These are phyloP conservation scores for Catagonus wagneri DNA, from an alignment of 2,113 vertebrate species.

Conservation along the genomic window DNA sequence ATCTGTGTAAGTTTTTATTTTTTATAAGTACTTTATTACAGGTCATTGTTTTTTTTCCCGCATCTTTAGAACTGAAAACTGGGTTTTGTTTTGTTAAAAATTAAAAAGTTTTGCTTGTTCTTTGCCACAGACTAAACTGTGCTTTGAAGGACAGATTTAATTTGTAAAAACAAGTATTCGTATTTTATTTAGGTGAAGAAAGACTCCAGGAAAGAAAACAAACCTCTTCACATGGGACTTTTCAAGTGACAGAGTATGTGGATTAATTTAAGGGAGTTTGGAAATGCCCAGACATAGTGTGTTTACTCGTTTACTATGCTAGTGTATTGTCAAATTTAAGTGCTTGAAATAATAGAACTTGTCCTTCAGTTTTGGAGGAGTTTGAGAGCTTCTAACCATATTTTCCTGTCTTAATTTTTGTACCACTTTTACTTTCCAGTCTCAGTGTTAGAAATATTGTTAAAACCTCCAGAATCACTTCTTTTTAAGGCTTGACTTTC, in stretches of 20 bases:
- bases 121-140: slow-evolving; percentile 53
- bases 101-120: neutral
- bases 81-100: no score
- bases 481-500: neutral
- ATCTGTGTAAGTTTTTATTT: neutral
- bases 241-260: slow-evolving; percentile 25
- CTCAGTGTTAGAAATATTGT: neutral
- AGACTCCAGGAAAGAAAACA: slow-evolving; percentile 54
- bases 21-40: slow-evolving; percentile 59
- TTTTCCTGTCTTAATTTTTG: neutral
- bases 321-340: neutral
- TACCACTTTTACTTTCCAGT: slow-evolving; percentile 27
- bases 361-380: neutral
- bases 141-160: slow-evolving; percentile 56
- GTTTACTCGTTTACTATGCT: neutral
- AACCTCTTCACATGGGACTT: neutral
- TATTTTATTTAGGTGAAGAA: slow-evolving; percentile 50
- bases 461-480: neutral
- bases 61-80: slow-evolving; percentile 49
- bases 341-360: slow-evolving; percentile 25
- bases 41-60: no score
- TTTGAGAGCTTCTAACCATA: neutral
- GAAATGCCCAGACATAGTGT: neutral
- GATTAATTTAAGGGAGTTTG: neutral
- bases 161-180: slow-evolving; percentile 59